Percentiles rank a stretch among this genome's conserved stretches.
phyloP scores from a whole-genome alignment of 2,113 vertebrate species.

The Enhydra lutris region DNA sequence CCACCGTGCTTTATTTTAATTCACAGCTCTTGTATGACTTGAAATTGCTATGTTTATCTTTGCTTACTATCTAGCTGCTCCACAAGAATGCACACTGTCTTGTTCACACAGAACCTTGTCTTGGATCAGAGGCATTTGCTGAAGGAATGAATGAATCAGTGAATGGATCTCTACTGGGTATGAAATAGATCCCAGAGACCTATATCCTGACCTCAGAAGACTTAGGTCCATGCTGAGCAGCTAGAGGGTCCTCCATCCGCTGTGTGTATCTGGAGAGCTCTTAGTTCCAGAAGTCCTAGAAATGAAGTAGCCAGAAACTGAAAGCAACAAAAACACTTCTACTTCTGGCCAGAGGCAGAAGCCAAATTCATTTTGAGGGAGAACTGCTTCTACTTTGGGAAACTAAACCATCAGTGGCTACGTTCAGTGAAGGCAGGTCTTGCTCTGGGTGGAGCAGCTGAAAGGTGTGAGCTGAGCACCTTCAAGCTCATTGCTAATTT shows the following conservation, averaged over 20 bases:
- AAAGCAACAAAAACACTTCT: not conserved
- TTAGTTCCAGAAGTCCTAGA: not conserved
- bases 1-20: not conserved
- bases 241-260: not conserved
- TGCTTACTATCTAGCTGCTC: not conserved
- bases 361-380: not conserved
- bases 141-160: not conserved
- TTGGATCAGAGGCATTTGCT: not conserved
- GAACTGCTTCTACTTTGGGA: not conserved
- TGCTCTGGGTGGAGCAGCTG: not conserved
- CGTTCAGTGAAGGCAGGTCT: not conserved
- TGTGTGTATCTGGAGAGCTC: not conserved
- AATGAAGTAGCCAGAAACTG: not conserved
- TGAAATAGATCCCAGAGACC: not conserved
- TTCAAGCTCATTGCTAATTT: not conserved
- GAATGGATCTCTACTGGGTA: fast-evolving
- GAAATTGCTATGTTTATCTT: not conserved
- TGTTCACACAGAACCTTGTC: not conserved
- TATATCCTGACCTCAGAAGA: not conserved
- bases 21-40: not conserved
- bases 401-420: not conserved
- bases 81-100: not conserved
- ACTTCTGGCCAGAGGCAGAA: not conserved
- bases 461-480: fast-evolving
- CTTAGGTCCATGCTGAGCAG: not conserved